Base-by-base conservation (phyloP, 2,888 invertebrate genomes). In the Apodemia zela region DNA sequence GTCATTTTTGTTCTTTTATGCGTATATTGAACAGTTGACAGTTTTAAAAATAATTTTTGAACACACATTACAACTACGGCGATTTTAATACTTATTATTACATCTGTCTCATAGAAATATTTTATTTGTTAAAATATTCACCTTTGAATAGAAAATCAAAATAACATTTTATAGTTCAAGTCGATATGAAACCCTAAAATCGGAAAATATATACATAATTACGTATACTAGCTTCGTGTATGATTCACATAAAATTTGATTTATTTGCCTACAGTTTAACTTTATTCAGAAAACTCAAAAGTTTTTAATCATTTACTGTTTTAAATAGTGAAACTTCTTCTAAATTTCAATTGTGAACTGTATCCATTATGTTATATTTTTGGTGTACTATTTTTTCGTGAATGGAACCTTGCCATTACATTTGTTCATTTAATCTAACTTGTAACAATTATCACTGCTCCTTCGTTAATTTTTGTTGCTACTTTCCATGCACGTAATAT, bases 1-100 rank as follows among this genome's bases (percentile, higher is more conserved):
- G 33, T 49, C n/a, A 45, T 49, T 49, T 63, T 58, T 15, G 57
- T 47, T 17, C 11, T 17, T 51, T 51, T 54, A 21, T 25, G 5
- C 5, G 4, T 2, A 21, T 1, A 25, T 54, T 25, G 5, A 13
- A 21, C 3, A 13, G 33, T 33, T 51, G 17, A 51, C 8, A 21
- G 17, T 45, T 49, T 25, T 25, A 49, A 49, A 49, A 49, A n/a
- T 17, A 17, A 21, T 21, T 21, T 21, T 47, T 47, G 11, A 4
- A 47, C 6, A 45, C 10, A 15, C n/a, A n/a, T 45, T 8, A n/a
- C 2, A 11, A 4, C 45, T 13, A 6, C n/a, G 47, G 3, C 10
- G 35, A 35, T 3, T 10, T 33, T 33, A 33, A 33, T 33, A 7
- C 33, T 33, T 6, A 33, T 33, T n/a, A n/a, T 33, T 35, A 10